Evolutionary conservation across 2,888 invertebrate genomes (phyloP), one percentile per base, ranked within the genome.

Genomic region (Drosophila niveifrons): DNA sequence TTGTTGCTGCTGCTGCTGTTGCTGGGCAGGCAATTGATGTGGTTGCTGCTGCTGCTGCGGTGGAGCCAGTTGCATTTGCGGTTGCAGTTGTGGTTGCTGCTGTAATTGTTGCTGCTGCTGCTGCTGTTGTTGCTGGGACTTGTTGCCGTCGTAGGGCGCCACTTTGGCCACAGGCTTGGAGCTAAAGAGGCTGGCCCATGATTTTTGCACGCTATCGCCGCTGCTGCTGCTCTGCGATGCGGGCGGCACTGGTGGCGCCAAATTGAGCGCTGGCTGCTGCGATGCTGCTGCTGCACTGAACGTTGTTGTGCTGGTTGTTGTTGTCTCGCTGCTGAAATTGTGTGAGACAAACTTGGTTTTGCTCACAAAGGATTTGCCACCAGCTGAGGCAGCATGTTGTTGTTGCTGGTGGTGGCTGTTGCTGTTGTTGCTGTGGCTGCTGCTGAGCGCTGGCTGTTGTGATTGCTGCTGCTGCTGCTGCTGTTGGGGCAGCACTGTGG

Each of bases 161-260:
- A 94, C 94, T 82, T 94, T 94, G 2, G 94, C 95, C 0, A 94
- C 93, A 0, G 95, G 95, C 76, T 94, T 94, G 2, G 93, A 94
- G 23, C 23, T 23, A 90, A 95, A 95, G 13, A 95, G 89, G 90
- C 95, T 95, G 1, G 95, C 95, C 95, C 95, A 95, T 0, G 95
- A 95, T 55, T 94, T 84, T 56, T 78, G 80, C 47, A 72, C 82
- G 48, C 73, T 77, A 50, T 81, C 78, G n/a, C 66, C 9, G 63
- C 66, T 66, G 68, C 72, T 52, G 61, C 46, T 72, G 15, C 57
- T 68, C 68, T 90, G 77, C n/a, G 90, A 79, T 2, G 64, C 86
- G 9, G 89, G 79, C 93, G 68, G 93, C 92, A 15, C 93, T 90
- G 88, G 90, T 50, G 86, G 90, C 29, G 90, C 90, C 66, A 91